A percentile compares a stretch with the other conserved stretches of the same genome.
phyloP scores from a whole-genome alignment of 2,797 vertebrate species.

The Phoebastria nigripes region DNA sequence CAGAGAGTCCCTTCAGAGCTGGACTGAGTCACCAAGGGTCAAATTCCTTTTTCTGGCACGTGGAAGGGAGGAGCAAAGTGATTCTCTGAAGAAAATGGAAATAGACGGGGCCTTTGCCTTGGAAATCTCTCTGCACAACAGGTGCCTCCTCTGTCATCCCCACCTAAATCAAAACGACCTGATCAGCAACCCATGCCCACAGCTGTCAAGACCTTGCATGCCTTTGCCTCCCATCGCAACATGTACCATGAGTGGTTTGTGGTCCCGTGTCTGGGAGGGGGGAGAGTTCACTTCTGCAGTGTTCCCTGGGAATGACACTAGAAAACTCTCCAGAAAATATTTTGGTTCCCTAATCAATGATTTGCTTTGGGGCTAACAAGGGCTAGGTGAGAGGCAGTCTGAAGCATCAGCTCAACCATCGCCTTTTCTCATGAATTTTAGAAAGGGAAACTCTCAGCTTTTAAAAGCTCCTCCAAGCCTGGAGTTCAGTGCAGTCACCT shows the following conservation, averaged over 20 bases:
- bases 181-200: not conserved
- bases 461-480: not conserved
- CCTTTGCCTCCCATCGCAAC: not conserved
- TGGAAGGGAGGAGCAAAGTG: not conserved
- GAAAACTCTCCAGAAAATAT: not conserved
- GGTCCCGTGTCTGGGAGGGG: fast-evolving
- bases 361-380: not conserved
- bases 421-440: not conserved
- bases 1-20: not conserved
- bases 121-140: not conserved
- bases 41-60: not conserved
- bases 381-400: not conserved
- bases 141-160: not conserved
- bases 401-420: not conserved
- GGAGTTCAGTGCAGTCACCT: not conserved
- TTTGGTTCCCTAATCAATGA: not conserved
- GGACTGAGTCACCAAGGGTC: not conserved
- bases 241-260: fast-evolving
- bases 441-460: not conserved
- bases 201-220: not conserved
- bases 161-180: not conserved
- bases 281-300: not conserved
- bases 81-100: not conserved
- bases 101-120: not conserved
- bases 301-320: not conserved